phyloP scores from a whole-genome alignment of 2,113 vertebrate genomes.

The Alexandromys fortis region DNA sequence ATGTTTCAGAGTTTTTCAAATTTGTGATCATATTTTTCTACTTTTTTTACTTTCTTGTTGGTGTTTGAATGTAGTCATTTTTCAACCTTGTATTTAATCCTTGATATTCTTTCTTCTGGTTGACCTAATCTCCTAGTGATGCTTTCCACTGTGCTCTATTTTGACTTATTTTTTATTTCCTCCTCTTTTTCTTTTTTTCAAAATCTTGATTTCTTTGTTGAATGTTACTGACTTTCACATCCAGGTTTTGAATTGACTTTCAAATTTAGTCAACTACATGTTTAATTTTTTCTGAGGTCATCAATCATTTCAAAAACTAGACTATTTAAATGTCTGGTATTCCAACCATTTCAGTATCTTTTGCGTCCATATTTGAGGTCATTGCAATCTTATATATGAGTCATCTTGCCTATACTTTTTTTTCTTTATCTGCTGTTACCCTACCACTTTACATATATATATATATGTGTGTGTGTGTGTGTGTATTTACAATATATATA shows the following conservation, averaged over 20 bases:
- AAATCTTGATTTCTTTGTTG: not conserved
- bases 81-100: not conserved
- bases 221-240: not conserved
- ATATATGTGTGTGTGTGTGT: too few species aligned
- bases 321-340: not conserved
- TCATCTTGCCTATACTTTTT: not conserved
- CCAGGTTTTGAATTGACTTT: not conserved
- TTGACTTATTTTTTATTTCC: not conserved
- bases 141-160: not conserved
- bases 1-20: not conserved
- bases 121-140: not conserved
- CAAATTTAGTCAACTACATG: not conserved
- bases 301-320: not conserved
- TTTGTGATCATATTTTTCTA: not conserved
- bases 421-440: not conserved
- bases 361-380: not conserved
- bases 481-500: too few species aligned
- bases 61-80: not conserved
- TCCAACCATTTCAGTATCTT: not conserved
- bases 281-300: not conserved
- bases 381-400: not conserved
- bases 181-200: not conserved
- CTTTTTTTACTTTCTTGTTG: not conserved
- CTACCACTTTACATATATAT: too few species aligned
- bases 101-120: not conserved